Percentiles rank a stretch among this genome's conserved stretches.
Evolutionary conservation across 2,888 invertebrate species (phyloP).

Genomic region (Melikaiella ostensackeni): DNA sequence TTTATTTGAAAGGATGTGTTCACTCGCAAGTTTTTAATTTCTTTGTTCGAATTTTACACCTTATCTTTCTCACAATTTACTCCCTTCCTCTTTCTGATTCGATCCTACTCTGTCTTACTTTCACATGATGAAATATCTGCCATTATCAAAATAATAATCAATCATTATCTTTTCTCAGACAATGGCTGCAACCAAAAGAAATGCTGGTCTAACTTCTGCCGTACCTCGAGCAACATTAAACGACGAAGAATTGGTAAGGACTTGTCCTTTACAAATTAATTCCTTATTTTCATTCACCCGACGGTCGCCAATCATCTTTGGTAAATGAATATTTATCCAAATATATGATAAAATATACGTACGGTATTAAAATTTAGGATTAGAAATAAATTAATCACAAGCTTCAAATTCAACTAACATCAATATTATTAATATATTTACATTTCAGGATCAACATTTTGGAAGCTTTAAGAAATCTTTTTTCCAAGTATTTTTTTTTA

Average conservation of each 20-base stretch:
- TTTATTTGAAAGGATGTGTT: background rate
- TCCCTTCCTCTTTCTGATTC: slow-evolving; percentile 29
- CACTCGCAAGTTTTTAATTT: background rate
- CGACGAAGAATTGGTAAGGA: slow-evolving; percentile 98
- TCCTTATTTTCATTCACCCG: slow-evolving; percentile 13
- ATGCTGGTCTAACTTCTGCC: slow-evolving; percentile 97
- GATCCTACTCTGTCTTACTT: slow-evolving; percentile 21
- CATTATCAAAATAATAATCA: slow-evolving; percentile 58
- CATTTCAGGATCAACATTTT: background rate
- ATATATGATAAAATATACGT: background rate
- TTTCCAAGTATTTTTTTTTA: background rate
- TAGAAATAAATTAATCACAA: background rate
- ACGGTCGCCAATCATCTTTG: background rate
- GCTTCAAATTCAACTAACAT: background rate
- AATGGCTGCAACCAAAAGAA: slow-evolving; percentile 99
- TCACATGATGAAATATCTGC: background rate
- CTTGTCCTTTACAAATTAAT: slow-evolving; percentile 42
- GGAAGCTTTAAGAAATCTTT: background rate
- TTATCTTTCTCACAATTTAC: slow-evolving; percentile 31
- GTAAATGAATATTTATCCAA: background rate
- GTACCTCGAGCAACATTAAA: slow-evolving; percentile 98
- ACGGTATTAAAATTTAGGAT: background rate
- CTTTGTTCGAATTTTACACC: slow-evolving; percentile 14
- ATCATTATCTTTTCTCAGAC: slow-evolving; percentile 83
- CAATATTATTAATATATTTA: background rate